phyloP scores from a whole-genome alignment of 2,113 vertebrate genomes.

The Heterotis niloticus region DNA sequence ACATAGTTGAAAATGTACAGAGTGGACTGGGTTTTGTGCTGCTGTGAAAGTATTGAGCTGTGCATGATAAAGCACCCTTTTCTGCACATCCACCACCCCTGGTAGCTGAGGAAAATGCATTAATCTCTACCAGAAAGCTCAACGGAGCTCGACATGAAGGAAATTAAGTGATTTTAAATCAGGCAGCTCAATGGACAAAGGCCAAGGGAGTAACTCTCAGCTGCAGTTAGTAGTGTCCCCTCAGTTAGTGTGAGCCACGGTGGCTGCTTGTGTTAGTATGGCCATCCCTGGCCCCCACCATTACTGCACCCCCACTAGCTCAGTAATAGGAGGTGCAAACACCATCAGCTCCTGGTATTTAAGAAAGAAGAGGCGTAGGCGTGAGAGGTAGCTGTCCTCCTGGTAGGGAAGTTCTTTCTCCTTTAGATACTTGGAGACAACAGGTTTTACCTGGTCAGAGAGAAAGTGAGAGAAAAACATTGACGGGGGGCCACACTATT shows the following conservation, averaged over 20 bases:
- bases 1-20: not conserved
- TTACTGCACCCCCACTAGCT: constrained; percentile 87
- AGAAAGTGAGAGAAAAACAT: not conserved
- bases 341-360: constrained; percentile 89
- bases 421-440: constrained; percentile 78
- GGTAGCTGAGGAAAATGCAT: not conserved
- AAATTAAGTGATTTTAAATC: not conserved
- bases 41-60: too few relatives aligned
- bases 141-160: not conserved
- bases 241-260: not conserved
- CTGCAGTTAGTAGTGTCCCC: not conserved
- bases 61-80: too few relatives aligned
- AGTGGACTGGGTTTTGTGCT: not conserved
- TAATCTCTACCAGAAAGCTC: not conserved
- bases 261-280: constrained; percentile 14
- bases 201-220: not conserved
- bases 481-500: not conserved
- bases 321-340: constrained; percentile 76
- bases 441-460: constrained; percentile 78
- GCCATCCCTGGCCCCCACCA: not conserved
- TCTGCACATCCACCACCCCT: too few relatives aligned
- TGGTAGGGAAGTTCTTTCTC: constrained; percentile 81
- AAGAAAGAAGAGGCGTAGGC: constrained; percentile 74
- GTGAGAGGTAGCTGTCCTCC: constrained; percentile 76
- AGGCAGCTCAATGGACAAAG: not conserved